Percentiles rank a stretch among this genome's conserved stretches.
These are phyloP conservation scores for Pimephales promelas DNA, from an alignment of 2,113 vertebrate species.

Conservation along the genomic window DNA sequence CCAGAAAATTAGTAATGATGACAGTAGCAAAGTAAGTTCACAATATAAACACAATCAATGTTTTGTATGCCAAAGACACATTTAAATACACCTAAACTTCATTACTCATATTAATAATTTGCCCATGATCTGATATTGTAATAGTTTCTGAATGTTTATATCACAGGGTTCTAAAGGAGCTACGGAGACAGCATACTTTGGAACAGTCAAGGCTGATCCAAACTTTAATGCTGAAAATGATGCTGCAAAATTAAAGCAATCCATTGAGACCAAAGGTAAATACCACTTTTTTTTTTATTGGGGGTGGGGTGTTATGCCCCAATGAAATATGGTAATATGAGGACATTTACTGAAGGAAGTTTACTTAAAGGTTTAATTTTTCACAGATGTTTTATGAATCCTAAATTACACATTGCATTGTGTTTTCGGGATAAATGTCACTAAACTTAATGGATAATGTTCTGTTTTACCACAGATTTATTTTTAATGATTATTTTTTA, in stretches of 20 bases:
- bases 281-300: no score
- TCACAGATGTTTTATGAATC: background rate
- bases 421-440: background rate
- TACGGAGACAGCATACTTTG: slow-evolving; percentile 64
- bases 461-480: background rate
- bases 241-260: slow-evolving; percentile 78
- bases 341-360: no score
- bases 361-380: no score
- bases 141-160: background rate
- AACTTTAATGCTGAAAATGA: slow-evolving; percentile 81
- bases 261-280: slow-evolving; percentile 83
- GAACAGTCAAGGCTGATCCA: slow-evolving; percentile 74
- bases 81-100: background rate
- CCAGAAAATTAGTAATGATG: background rate
- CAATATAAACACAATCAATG: background rate
- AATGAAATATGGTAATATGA: no score
- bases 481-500: no score
- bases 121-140: background rate
- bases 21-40: slow-evolving; percentile 1
- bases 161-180: slow-evolving; percentile 56
- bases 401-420: background rate
- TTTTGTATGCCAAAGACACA: background rate
- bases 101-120: background rate
- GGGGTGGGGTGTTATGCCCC: no score
- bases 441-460: background rate